Evolutionary conservation across 1,140 invertebrate species (phyloP).

Genomic region (Mya arenaria): DNA sequence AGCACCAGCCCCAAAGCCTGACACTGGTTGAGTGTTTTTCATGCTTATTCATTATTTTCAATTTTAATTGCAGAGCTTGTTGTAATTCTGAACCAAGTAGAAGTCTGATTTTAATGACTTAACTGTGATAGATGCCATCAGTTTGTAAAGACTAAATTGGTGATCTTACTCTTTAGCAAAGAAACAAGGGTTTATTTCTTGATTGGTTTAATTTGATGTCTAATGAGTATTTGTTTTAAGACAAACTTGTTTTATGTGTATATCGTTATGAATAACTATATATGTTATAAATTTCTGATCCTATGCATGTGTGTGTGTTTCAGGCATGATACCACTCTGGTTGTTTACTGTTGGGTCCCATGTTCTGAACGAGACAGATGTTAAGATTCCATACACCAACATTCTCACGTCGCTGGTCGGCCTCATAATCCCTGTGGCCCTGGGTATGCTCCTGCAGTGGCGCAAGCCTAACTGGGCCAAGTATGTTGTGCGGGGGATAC

Average conservation of each 20-base stretch:
- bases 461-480: constrained; percentile 83
- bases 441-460: constrained; percentile 86
- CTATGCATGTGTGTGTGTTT: constrained; percentile 67
- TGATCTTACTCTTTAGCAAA: neutral
- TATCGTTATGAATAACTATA: neutral
- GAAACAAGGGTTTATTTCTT: neutral
- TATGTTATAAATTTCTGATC: neutral
- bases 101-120: too few relatives aligned
- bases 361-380: constrained; percentile 84
- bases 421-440: constrained; percentile 90
- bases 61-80: neutral
- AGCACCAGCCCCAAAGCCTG: neutral
- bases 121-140: neutral
- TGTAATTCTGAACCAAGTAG: neutral
- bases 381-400: constrained; percentile 89
- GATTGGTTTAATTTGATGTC: neutral
- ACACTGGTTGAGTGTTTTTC: neutral
- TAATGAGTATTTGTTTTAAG: neutral
- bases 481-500: constrained; percentile 65
- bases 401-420: constrained; percentile 89
- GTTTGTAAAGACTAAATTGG: neutral
- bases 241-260: neutral
- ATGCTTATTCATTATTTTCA: neutral
- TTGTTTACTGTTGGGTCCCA: constrained; percentile 91
- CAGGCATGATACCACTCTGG: constrained; percentile 97